Evolutionary conservation across 2,888 invertebrate species (phyloP), one percentile per base, ranked within the genome.

Genomic region (Rambutsinella grinnellia): DNA sequence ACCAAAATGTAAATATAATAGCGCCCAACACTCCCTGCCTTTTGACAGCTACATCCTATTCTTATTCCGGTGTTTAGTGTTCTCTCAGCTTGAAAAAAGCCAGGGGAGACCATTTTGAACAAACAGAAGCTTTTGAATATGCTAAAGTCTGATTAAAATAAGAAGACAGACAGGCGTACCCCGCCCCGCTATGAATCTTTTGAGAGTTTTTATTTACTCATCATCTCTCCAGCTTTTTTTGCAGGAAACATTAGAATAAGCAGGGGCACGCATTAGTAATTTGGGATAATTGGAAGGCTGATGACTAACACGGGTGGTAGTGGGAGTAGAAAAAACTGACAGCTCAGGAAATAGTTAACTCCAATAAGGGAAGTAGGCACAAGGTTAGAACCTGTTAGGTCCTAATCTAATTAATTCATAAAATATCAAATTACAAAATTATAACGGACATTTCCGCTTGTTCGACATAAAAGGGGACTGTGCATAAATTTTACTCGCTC

Each of bases 371-470:
- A 46, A 49, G 13, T 46, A 36, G 36, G 36, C 36, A 13, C 36
- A 36, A 36, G 36, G 13, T 36, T 36, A 36, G 13, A 36, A 36
- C 36, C 36, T 36, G 36, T 13, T n/a, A n/a, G n/a, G n/a, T n/a
- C n/a, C n/a, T n/a, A n/a, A n/a, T n/a, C n/a, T n/a, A n/a, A n/a
- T n/a, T n/a, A n/a, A n/a, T n/a, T n/a, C n/a, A n/a, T n/a, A n/a
- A n/a, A n/a, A n/a, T n/a, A n/a, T n/a, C n/a, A n/a, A n/a, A n/a
- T n/a, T n/a, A n/a, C n/a, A n/a, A n/a, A n/a, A 60, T 66, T 44
- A 58, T 66, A 67, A 74, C 47, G 66, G 66, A 74, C 74, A 67
- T 74, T 74, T 74, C 74, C 74, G 66, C 53, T 49, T 63, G 21
- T 54, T 24, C 44, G 36, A 13, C 13, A 13, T 36, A 36, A 36